phyloP scores from a whole-genome alignment of 2,797 vertebrate species.

The Melanotaenia pygmaea region DNA sequence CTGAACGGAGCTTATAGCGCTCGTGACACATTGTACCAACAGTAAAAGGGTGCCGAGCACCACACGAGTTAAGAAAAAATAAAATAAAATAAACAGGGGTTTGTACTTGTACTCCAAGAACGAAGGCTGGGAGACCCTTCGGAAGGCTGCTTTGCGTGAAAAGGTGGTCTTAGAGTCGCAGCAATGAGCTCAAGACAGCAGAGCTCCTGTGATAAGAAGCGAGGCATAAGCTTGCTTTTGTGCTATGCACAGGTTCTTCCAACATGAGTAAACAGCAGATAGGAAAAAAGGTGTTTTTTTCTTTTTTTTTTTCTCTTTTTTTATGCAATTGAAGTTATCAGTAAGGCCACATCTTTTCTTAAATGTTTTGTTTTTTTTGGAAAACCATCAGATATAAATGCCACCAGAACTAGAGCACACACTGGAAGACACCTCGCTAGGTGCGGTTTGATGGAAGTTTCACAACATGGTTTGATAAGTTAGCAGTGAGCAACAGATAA shows the following conservation, averaged over 20 bases:
- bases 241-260: conserved; percentile 66
- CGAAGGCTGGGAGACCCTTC: conserved; percentile 53
- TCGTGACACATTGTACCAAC: conserved; percentile 67
- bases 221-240: conserved; percentile 54
- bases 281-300: conserved; percentile 47
- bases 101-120: conserved; percentile 53
- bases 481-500: conserved; percentile 59
- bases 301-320: not conserved
- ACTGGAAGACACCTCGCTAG: conserved; percentile 69
- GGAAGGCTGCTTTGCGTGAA: conserved; percentile 65
- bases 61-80: conserved; percentile 29
- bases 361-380: conserved; percentile 20
- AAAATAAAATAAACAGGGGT: not conserved
- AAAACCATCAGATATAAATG: conserved; percentile 38
- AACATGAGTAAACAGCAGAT: conserved; percentile 68
- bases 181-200: conserved; percentile 32
- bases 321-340: conserved; percentile 64
- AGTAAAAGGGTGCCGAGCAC: conserved; percentile 53
- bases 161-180: conserved; percentile 33
- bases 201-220: conserved; percentile 54
- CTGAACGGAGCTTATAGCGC: conserved; percentile 61
- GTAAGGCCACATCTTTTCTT: conserved; percentile 84
- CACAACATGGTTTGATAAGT: conserved; percentile 60
- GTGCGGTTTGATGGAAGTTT: conserved; percentile 41
- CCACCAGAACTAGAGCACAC: conserved; percentile 59